phyloP scores from a whole-genome alignment of 2,113 vertebrate genomes.

The Laticauda laticaudata region DNA sequence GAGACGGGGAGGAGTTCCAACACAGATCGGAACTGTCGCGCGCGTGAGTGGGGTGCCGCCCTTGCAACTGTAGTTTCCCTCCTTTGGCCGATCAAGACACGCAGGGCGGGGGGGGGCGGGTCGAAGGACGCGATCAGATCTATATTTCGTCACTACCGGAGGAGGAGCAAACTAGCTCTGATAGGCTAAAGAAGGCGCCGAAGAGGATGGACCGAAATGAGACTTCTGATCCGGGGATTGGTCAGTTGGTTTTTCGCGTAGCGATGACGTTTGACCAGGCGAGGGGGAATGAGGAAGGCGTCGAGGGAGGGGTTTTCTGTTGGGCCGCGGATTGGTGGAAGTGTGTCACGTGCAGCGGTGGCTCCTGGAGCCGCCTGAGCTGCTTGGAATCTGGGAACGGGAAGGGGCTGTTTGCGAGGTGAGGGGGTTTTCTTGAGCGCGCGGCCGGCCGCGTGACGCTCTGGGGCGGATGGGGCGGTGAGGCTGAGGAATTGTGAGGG shows the following conservation, averaged over 20 bases:
- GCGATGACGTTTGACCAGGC: neutral
- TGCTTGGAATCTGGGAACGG: neutral
- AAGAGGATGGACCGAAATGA: neutral
- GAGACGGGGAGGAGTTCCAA: neutral
- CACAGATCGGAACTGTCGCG: neutral
- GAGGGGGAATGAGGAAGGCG: neutral
- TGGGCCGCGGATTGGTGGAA: neutral
- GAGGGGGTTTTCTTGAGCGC: neutral
- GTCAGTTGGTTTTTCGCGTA: neutral
- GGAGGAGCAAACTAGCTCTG: neutral
- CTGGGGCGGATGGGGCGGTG: neutral
- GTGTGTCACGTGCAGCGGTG: neutral
- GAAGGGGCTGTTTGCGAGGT: too few relatives aligned
- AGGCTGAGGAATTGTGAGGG: neutral
- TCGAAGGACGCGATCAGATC: neutral
- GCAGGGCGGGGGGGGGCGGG: too few relatives aligned
- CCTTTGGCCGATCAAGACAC: neutral
- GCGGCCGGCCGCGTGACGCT: too few relatives aligned
- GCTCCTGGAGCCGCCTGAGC: neutral
- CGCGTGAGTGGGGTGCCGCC: accelerated
- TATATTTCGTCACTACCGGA: neutral
- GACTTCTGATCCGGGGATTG: neutral
- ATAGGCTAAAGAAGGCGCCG: neutral
- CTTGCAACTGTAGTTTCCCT: neutral
- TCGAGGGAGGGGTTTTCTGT: too few relatives aligned